Base-by-base conservation (phyloP, 2,797 vertebrate species). In the Enteromius radiatus region DNA sequence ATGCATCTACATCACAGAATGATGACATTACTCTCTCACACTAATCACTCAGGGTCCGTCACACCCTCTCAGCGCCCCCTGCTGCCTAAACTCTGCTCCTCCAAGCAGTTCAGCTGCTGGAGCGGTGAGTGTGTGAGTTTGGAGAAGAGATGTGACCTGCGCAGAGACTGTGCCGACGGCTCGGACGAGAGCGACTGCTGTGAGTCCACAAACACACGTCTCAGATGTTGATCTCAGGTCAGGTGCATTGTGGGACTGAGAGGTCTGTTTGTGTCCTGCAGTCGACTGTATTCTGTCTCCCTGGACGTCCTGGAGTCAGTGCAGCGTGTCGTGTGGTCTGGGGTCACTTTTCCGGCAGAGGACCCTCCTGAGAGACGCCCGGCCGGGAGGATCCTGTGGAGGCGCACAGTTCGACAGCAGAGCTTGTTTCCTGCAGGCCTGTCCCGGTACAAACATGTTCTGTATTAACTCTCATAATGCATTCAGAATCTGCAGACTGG, bases 291-390 rank as follows among this genome's bases (percentile, higher is more conserved):
- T 95, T 86, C 89, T 95, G 91, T 94, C 94, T 0, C 82, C 89
- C 0, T 97, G 97, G 97, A 96, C 95, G 0, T 47, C 75, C 0
- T 97, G 97, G 97, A 97, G 97, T 10, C 86, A 88, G 7, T 98
- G 97, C 92, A 97, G 96, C 9, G 93, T 88, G 2, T 94, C 95
- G 19, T 99, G 97, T 41, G 97, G 97, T 1, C 91, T 96, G 23
- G 97, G 97, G 3, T 95, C 96, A 3, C 43, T 95, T 76, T 96
- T 96, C 85, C 93, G 96, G 1, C 94, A 92, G 88, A 93, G 95
- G 64, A 94, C 93, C 33, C 88, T 96, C 11, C 78, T 96, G 56
- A 90, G 94, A 78, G 94, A 93, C 0, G 91, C 95, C 2, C 89
- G 94, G 28, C 91, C 94, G 0, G 93, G 93, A 1, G 96, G 96